phyloP scores from a whole-genome alignment of 2,797 vertebrate species.

The Periophthalmus magnuspinnatus region DNA sequence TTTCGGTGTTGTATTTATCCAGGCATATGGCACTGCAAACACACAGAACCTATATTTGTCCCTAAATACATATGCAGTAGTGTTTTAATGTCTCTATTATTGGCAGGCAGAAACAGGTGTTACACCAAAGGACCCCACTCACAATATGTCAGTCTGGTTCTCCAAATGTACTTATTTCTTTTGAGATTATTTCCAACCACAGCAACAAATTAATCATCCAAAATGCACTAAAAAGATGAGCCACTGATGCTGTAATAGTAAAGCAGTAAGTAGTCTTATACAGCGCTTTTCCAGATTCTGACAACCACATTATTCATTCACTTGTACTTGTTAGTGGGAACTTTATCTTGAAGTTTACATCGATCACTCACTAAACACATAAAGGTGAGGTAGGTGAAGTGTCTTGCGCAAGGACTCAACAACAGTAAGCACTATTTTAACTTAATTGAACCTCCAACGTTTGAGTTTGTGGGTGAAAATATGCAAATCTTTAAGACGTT shows the following conservation, averaged over 20 bases:
- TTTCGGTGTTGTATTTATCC: background rate
- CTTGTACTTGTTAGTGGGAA: no score
- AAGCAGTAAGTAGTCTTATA: no score
- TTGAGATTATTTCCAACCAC: background rate
- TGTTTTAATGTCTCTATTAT: background rate
- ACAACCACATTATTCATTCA: background rate
- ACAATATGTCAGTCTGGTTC: conserved; percentile 17
- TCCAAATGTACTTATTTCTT: conserved; percentile 20
- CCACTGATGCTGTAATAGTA: no score
- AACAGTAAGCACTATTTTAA: no score
- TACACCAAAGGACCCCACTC: conserved; percentile 30
- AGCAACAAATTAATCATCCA: background rate
- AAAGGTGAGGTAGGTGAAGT: background rate
- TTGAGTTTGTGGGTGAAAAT: no score
- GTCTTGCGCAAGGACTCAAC: background rate
- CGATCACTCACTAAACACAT: background rate
- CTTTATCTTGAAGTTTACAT: background rate
- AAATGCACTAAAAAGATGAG: background rate
- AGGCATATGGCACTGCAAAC: background rate
- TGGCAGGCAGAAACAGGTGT: conserved; percentile 20
- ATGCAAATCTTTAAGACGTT: no score
- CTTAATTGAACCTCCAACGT: no score
- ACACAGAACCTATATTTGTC: background rate
- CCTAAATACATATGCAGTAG: background rate
- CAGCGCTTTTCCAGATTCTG: no score